A percentile compares a stretch with the other conserved stretches of the same genome.
Evolutionary conservation across 1,140 invertebrate species (phyloP).

Genomic region (Diploscapter pachys): DNA sequence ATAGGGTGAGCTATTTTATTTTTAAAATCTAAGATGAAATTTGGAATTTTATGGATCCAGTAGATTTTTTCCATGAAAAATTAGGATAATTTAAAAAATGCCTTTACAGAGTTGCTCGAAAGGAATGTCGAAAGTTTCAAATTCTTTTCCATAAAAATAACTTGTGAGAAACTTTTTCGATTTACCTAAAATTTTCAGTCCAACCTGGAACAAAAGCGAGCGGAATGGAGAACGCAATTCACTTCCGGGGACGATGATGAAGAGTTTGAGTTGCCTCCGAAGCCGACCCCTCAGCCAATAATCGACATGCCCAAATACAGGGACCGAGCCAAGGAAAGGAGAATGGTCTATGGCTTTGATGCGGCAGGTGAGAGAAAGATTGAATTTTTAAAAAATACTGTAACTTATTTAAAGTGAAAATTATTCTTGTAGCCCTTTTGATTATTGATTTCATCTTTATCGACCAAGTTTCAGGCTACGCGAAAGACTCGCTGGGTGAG

Average conservation of each 20-base stretch:
- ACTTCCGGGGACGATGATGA: constrained; percentile 1
- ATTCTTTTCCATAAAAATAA: background rate
- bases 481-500: constrained; percentile 12
- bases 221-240: constrained; percentile 22
- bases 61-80: no score
- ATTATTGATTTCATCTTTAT: no score
- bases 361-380: constrained; percentile 29
- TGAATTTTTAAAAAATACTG: constrained; percentile 12
- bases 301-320: constrained; percentile 66
- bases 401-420: background rate
- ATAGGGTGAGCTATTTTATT: constrained; percentile 67
- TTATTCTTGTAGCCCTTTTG: no score
- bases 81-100: no score
- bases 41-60: no score
- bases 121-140: no score
- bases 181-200: constrained; percentile 16
- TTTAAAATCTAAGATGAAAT: no score
- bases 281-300: background rate
- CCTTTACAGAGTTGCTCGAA: no score
- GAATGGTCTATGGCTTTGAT: constrained; percentile 79
- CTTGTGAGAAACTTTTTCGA: no score
- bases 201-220: constrained; percentile 27
- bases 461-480: constrained; percentile 24
- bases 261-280: constrained; percentile 35
- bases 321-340: constrained; percentile 89